Base-by-base conservation (phyloP, 1,140 invertebrate species). In the Cyrtorhinus lividipennis region DNA sequence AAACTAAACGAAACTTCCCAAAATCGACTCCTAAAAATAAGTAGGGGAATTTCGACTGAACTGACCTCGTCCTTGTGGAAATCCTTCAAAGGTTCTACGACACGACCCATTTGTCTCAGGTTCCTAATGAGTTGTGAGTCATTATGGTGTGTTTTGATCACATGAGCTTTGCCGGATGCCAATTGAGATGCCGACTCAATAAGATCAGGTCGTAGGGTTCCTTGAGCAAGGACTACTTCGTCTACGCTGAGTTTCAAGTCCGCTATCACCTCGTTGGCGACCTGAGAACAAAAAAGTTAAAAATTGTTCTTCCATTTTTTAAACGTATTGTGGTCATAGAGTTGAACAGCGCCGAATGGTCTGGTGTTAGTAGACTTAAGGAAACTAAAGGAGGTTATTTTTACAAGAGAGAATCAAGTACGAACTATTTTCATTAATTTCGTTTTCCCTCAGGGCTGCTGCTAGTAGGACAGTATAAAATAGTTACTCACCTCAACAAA, bases 71-170 rank as follows among this genome's bases (percentile, higher is more conserved):
- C 96, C 78, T 99, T 99, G 72, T 99, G 96, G 73, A 99, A 99
- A 77, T 99, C 96, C 77, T 88, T 90, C 13, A 99, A 78, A n/a
- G 96, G 96, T 77, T 99, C 96, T 22, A 99, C 86, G 15, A 99
- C 93, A 63, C 90, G 79, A 13, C 90, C 94, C 69, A 88, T 76
- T 66, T 82, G 80, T 64, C 96, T 78, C 57, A 99, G 77, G 71
- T 87, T 80, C 67, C 94, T 77, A n/a, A 99, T 92, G 22, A 98
- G 79, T 70, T 92, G 92, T 30, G 91, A 97, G 74, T 99, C 96
- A 74, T 99, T 99, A 78, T 99, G 96, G 77, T 99, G 96, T n/a
- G 96, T 99, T 78, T 99, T 99, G 69, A 99, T 99, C 13, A 87
- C 87, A 73, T 95, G 91, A 3, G 96, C 96, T 68, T 81, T 82